Conservation (phyloP, 2,888 invertebrate genomes). For the Agonopterix alstromeriana region DNA sequence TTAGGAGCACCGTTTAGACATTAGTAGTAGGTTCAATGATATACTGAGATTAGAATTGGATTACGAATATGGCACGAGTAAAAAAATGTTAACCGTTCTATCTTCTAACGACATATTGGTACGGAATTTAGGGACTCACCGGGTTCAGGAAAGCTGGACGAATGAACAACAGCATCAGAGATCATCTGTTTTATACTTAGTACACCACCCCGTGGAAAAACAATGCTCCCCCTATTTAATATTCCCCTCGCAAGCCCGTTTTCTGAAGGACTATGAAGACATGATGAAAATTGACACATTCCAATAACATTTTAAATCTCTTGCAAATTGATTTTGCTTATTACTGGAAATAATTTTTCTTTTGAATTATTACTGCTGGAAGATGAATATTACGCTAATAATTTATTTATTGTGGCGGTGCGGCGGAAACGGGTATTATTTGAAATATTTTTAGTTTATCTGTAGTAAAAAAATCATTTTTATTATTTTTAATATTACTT, state of each 20-base stretch:
- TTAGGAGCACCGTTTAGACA: no score
- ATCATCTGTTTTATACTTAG: constrained; percentile 45
- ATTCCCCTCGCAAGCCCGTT: constrained; percentile 53
- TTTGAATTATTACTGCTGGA: constrained; percentile 1
- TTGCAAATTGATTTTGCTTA: constrained; percentile 46
- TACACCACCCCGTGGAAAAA: constrained; percentile 32
- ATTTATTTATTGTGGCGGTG: no score
- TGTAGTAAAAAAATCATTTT: no score
- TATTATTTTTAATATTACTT: no score
- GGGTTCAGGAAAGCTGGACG: constrained; percentile 14
- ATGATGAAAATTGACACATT: constrained; percentile 64
- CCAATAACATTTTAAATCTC: constrained; percentile 46
- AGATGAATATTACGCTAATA: no score
- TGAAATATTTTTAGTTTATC: no score
- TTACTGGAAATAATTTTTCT: constrained; percentile 27
- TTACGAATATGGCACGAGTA: no score
- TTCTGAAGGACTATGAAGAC: constrained; percentile 26
- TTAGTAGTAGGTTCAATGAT: no score
- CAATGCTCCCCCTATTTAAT: constrained; percentile 64
- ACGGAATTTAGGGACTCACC: constrained; percentile 15
- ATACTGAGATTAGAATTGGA: no score
- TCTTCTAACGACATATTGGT: no score
- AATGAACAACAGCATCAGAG: constrained; percentile 31
- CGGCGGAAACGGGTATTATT: no score
- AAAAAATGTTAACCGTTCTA: no score